Evolutionary conservation across 1,140 invertebrate species (phyloP), one percentile per base, ranked within the genome.

Genomic region (Campoletis sonorensis): DNA sequence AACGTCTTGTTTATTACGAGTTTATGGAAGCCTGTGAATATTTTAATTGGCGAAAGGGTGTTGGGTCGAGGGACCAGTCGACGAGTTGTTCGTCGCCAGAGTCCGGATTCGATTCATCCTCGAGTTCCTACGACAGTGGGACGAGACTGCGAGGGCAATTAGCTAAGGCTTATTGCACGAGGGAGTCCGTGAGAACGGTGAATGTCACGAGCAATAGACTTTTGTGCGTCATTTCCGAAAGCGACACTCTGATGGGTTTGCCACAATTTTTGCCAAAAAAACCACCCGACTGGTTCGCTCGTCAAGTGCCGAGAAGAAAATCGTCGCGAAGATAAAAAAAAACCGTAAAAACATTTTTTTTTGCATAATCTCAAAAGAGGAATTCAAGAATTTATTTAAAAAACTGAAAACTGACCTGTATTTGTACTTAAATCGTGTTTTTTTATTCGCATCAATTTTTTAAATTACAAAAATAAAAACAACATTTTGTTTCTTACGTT

Each of bases 211-310:
- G 26, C 1, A 80, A 80, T 21, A 49, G 67, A 40, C 27, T 80
- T 18, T 51, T 80, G 27, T 80, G 72, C 79, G 72, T 80, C 21
- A 80, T 80, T 67, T 61, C 79, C 7, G 79, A 80, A 37, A 80
- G 72, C 5, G 75, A 77, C 27, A 40, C 75, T 13, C 30, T 77
- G 75, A 77, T 77, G 54, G 54, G 10, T 54, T 54, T 77, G 75
- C 75, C 75, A 77, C 26, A 27, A 33, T 78, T 78, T 45, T 78
- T 78, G 33, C 54, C 54, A 33, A 64, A 78, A 23, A 78, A 78
- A 78, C 58, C 58, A 27, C 71, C 71, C 40, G 18, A 75, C 8
- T 81, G 71, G 61, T 64, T 51, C 30, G 23, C 0, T 64, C 61
- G 58, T 33, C 61, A 72, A 37, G 45, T 61, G 70, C 79, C 79